Conservation (phyloP, 2,888 invertebrate species). For the Acheta domesticus region DNA sequence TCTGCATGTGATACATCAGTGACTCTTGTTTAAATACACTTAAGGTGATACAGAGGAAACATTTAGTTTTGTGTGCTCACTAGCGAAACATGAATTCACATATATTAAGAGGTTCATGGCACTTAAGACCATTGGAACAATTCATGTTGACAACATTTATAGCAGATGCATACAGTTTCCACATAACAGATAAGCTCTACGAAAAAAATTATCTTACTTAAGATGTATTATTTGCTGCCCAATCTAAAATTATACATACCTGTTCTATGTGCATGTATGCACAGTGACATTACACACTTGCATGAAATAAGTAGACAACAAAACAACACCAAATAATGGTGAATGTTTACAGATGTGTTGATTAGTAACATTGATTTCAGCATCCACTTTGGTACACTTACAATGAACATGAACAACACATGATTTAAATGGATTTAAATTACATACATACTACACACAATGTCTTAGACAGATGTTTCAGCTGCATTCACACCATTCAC, state of each 20-base stretch:
- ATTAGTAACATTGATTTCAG: neutral
- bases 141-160: neutral
- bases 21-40: neutral
- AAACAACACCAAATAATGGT: neutral
- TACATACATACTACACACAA: neutral
- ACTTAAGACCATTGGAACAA: neutral
- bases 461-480: constrained; percentile 34
- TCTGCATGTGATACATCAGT: neutral
- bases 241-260: constrained; percentile 18
- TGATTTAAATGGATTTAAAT: neutral
- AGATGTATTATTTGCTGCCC: neutral
- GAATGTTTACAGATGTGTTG: neutral
- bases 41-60: neutral
- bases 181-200: constrained; percentile 6
- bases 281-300: neutral
- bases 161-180: neutral
- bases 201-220: neutral
- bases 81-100: neutral
- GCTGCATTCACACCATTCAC: constrained; percentile 32
- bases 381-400: neutral
- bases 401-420: constrained; percentile 18
- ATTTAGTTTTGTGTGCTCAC: neutral
- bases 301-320: constrained; percentile 9
- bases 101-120: neutral
- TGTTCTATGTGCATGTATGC: neutral